Evolutionary conservation across 1,140 invertebrate genomes (phyloP).

Genomic region (Caenorhabditis brenneri): DNA sequence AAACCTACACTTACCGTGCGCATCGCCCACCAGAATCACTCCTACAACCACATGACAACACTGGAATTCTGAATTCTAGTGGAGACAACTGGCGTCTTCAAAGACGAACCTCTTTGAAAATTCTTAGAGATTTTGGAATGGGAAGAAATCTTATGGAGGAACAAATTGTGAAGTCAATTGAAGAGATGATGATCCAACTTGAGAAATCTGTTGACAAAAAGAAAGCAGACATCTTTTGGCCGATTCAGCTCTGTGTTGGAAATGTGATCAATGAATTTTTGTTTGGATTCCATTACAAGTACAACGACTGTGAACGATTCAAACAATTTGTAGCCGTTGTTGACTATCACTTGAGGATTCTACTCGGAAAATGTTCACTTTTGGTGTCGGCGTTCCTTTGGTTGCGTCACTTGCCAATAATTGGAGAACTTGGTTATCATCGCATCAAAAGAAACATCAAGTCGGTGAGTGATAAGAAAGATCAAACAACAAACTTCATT

Average conservation of each 20-base stretch:
- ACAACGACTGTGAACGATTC: not conserved
- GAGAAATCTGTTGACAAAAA: not conserved
- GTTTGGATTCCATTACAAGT: not conserved
- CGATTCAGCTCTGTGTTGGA: not conserved
- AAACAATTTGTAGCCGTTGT: not conserved
- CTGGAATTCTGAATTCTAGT: not conserved
- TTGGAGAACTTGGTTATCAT: conserved; percentile 28
- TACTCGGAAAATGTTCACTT: not conserved
- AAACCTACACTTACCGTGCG: not conserved
- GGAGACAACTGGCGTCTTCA: not conserved
- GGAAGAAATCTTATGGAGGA: conserved; percentile 36
- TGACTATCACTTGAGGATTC: not conserved
- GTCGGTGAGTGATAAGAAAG: not conserved
- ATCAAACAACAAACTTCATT: not conserved
- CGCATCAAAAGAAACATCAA: conserved; percentile 9
- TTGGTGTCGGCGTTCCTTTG: not conserved
- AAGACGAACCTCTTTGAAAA: conserved; percentile 9
- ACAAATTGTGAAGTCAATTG: conserved; percentile 2
- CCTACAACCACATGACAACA: not conserved
- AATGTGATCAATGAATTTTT: conserved; percentile 9
- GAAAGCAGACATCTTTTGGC: not conserved
- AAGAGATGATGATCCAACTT: conserved; percentile 19
- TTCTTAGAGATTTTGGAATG: conserved; percentile 29
- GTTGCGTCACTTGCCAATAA: conserved; percentile 13
- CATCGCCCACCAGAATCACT: not conserved